phyloP scores from a whole-genome alignment of 1,140 invertebrate genomes.

The Cepaea nemoralis region DNA sequence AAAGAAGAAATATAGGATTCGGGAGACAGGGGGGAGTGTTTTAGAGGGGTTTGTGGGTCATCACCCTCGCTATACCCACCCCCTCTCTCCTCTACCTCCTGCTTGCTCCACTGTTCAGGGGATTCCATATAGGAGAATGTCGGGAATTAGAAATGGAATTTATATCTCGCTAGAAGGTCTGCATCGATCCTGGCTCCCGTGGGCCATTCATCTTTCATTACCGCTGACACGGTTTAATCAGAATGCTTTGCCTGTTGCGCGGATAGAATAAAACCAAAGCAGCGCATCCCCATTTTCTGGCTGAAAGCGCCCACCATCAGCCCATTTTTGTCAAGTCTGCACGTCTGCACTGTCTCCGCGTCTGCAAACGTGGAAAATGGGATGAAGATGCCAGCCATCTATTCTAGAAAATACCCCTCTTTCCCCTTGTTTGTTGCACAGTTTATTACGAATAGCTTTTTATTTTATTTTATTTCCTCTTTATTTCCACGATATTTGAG shows the following conservation, averaged over 20 bases:
- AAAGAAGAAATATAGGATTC: too few species aligned
- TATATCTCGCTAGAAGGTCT: slow-evolving; percentile 30
- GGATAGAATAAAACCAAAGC: slow-evolving; percentile 32
- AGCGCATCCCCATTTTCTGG: slow-evolving; percentile 4
- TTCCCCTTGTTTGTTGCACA: neutral
- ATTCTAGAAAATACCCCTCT: neutral
- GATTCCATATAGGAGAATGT: neutral
- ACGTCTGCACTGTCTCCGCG: slow-evolving; percentile 4
- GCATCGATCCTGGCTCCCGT: slow-evolving; percentile 21
- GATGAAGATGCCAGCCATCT: neutral
- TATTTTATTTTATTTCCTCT: neutral
- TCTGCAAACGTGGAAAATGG: slow-evolving; percentile 1
- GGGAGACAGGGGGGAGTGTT: neutral
- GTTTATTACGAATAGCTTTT: neutral
- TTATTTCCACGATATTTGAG: neutral
- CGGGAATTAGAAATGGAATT: slow-evolving; percentile 26
- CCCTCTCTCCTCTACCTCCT: neutral
- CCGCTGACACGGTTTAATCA: slow-evolving; percentile 33
- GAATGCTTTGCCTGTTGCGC: slow-evolving; percentile 28
- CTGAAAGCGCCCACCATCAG: slow-evolving; percentile 8
- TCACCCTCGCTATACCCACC: neutral
- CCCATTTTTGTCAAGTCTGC: slow-evolving; percentile 13
- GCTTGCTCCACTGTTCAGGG: neutral
- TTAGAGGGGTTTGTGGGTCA: neutral
- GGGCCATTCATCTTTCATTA: slow-evolving; percentile 38